Evolutionary conservation across 2,797 vertebrate genomes (phyloP).

Genomic region (Gobio occitaniae): DNA sequence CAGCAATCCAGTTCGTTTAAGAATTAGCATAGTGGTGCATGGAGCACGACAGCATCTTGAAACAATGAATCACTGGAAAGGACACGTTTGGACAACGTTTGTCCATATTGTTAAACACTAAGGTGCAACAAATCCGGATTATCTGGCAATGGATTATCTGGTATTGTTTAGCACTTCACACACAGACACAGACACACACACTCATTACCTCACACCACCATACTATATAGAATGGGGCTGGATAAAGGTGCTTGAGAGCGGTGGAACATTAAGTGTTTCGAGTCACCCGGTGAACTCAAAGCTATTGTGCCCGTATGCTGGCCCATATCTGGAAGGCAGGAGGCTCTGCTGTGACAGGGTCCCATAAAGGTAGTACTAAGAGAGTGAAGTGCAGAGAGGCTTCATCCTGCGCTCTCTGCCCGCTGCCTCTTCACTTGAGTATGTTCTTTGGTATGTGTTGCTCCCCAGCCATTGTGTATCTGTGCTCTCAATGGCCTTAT

Average conservation of each 20-base stretch:
- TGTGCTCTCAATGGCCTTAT: conserved; percentile 70
- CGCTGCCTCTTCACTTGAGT: conserved; percentile 72
- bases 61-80: conserved; percentile 33
- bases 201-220: conserved; percentile 43
- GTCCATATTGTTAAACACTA: conserved; percentile 49
- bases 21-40: conserved; percentile 16
- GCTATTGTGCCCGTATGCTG: conserved; percentile 58
- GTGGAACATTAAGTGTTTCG: conserved; percentile 67
- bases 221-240: conserved; percentile 52
- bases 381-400: conserved; percentile 50
- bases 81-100: conserved; percentile 48
- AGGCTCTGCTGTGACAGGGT: conserved; percentile 36
- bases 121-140: conserved; percentile 61
- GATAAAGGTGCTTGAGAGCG: conserved; percentile 60
- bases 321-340: conserved; percentile 34
- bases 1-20: conserved; percentile 20
- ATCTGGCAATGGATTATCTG: conserved; percentile 52
- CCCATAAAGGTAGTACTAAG: conserved; percentile 54
- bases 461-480: conserved; percentile 66
- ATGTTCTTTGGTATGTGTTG: conserved; percentile 66
- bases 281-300: conserved; percentile 57
- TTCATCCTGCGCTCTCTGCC: conserved; percentile 53
- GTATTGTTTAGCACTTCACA: conserved; percentile 60
- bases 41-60: conserved; percentile 15
- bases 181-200: conserved; percentile 8